phyloP scores from a whole-genome alignment of 1,140 invertebrate species.

The Cherax destructor region DNA sequence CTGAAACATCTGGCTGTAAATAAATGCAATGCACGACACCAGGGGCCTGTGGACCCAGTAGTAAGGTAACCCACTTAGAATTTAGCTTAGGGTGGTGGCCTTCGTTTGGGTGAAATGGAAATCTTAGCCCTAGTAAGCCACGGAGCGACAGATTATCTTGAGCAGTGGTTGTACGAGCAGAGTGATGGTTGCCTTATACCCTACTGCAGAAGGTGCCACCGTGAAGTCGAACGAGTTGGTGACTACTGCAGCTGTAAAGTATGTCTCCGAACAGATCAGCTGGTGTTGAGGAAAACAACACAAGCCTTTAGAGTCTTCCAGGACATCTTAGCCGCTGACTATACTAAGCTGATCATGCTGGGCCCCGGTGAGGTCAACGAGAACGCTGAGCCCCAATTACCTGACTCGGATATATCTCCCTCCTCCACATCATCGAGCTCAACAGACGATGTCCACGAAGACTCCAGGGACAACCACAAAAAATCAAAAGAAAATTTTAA shows the following conservation, averaged over 20 bases:
- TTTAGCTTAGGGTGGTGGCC: slow-evolving; percentile 11
- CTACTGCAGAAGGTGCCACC: slow-evolving; percentile 14
- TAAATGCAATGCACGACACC: slow-evolving; percentile 26
- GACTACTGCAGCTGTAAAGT: neutral
- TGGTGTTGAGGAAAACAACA: neutral
- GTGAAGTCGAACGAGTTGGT: neutral
- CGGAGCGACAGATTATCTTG: neutral
- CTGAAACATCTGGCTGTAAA: slow-evolving; percentile 24
- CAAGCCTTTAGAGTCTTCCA: neutral
- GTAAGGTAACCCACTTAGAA: neutral
- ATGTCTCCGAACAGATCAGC: neutral
- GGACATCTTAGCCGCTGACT: neutral
- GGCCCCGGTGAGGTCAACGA: neutral
- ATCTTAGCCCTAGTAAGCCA: slow-evolving; percentile 3
- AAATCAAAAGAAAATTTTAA: too few species aligned
- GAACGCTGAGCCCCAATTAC: neutral
- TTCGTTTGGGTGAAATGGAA: slow-evolving; percentile 45
- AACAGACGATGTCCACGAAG: neutral
- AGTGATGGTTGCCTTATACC: slow-evolving; percentile 5
- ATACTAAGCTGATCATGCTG: neutral
- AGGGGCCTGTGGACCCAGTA: neutral
- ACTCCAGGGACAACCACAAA: too few species aligned
- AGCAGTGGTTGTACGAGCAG: neutral
- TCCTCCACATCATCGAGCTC: neutral
- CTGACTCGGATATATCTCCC: neutral